Percentiles rank a stretch among this genome's conserved stretches.
phyloP scores from a whole-genome alignment of 2,797 vertebrate genomes.

The Notamacropus eugenii region DNA sequence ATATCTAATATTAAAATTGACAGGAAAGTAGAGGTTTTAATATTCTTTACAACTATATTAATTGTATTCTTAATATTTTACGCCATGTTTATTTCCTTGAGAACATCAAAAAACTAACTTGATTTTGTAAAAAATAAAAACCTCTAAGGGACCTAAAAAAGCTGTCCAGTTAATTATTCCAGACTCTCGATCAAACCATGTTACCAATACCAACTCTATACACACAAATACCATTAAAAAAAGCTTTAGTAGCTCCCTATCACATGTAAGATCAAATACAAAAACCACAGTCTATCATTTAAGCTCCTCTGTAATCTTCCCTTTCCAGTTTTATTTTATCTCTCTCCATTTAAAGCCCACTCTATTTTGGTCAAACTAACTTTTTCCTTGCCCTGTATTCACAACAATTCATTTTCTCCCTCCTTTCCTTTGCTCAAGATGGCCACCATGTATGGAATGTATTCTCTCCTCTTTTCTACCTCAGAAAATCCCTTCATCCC shows the following conservation, averaged over 20 bases:
- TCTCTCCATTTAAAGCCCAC: neutral
- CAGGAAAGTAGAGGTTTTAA: constrained; percentile 40
- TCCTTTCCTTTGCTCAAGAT: neutral
- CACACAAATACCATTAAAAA: neutral
- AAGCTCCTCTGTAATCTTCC: neutral
- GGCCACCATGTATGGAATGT: neutral
- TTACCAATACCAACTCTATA: no score
- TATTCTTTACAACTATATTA: constrained; percentile 68
- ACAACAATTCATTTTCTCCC: neutral
- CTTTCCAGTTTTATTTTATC: neutral
- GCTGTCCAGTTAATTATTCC: neutral
- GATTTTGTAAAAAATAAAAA: neutral
- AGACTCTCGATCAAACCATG: neutral
- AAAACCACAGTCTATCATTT: neutral
- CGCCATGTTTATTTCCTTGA: constrained; percentile 41
- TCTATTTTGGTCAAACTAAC: neutral
- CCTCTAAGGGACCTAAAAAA: neutral
- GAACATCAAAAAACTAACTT: neutral
- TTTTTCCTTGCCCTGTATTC: neutral
- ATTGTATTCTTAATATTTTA: constrained; percentile 51
- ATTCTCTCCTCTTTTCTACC: neutral
- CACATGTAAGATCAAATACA: neutral
- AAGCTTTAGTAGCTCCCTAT: neutral
- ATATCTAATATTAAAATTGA: constrained; percentile 63
- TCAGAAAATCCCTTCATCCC: neutral